Conservation (phyloP, 2,113 vertebrate genomes). For the Bostrychus sinensis region DNA sequence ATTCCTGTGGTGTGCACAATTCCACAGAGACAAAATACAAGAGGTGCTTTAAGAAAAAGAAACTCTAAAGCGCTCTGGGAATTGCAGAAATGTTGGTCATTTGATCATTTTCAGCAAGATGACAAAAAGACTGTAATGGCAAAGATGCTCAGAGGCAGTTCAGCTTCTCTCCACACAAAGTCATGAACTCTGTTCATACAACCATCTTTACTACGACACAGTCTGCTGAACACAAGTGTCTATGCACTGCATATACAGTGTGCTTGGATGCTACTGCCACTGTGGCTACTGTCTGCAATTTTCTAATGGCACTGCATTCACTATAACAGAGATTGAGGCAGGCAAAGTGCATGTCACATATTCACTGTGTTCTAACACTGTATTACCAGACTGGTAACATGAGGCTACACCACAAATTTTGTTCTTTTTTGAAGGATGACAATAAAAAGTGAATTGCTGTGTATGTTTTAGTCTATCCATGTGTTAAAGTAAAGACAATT, state of each 20-base stretch:
- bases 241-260: constrained; percentile 34
- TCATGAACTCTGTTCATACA: constrained; percentile 44
- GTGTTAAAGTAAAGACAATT: too few relatives aligned
- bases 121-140: constrained; percentile 47
- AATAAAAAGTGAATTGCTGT: too few relatives aligned
- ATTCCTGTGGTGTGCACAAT: constrained; percentile 20
- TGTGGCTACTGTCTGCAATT: constrained; percentile 28
- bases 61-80: constrained; percentile 43
- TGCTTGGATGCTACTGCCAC: constrained; percentile 39
- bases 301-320: constrained; percentile 10
- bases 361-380: background rate
- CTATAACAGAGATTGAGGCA: background rate
- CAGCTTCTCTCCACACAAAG: constrained; percentile 53
- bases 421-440: too few relatives aligned
- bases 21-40: constrained; percentile 40
- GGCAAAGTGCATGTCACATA: background rate
- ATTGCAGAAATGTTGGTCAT: constrained; percentile 36
- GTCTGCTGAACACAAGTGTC: constrained; percentile 55
- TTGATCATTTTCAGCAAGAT: constrained; percentile 30
- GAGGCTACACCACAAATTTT: background rate
- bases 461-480: too few relatives aligned
- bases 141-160: constrained; percentile 53
- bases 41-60: constrained; percentile 18
- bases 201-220: constrained; percentile 49
- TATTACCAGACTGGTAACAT: background rate